Evolutionary conservation across 2,113 vertebrate genomes (phyloP).

Genomic region (Gobiocypris rarus): DNA sequence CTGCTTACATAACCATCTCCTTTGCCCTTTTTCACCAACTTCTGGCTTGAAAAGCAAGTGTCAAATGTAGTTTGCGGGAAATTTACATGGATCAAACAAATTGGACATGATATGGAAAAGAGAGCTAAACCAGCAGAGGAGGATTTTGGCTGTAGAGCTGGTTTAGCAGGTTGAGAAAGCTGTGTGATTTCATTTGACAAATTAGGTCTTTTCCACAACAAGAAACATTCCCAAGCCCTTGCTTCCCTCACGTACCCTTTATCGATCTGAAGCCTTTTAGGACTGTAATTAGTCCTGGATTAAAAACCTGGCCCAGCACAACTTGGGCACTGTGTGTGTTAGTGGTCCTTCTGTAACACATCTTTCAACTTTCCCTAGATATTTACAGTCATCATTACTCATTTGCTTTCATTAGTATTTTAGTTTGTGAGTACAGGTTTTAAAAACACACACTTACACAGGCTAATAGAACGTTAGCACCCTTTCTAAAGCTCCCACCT

Average conservation of each 20-base stretch:
- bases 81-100: constrained; percentile 44
- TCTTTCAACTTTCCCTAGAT: not conserved
- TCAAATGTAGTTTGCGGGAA: constrained; percentile 27
- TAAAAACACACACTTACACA: not conserved
- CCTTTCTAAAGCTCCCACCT: not conserved
- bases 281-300: constrained; percentile 52
- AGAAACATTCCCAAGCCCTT: constrained; percentile 42
- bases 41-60: constrained; percentile 42
- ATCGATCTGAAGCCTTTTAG: constrained; percentile 49
- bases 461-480: not conserved
- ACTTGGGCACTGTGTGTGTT: constrained; percentile 22
- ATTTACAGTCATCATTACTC: constrained; percentile 5
- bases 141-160: constrained; percentile 40
- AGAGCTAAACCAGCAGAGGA: constrained; percentile 46
- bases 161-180: constrained; percentile 39
- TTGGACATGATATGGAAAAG: constrained; percentile 45
- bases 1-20: constrained; percentile 21
- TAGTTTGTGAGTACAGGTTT: not conserved
- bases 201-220: constrained; percentile 47
- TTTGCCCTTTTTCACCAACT: constrained; percentile 29
- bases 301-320: constrained; percentile 36
- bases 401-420: constrained; percentile 38
- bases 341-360: constrained; percentile 3
- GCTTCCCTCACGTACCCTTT: constrained; percentile 39
- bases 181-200: constrained; percentile 52